Evolutionary conservation across 2,888 invertebrate genomes (phyloP), one percentile per base, ranked within the genome.

Genomic region (Odontocerum albicorne): DNA sequence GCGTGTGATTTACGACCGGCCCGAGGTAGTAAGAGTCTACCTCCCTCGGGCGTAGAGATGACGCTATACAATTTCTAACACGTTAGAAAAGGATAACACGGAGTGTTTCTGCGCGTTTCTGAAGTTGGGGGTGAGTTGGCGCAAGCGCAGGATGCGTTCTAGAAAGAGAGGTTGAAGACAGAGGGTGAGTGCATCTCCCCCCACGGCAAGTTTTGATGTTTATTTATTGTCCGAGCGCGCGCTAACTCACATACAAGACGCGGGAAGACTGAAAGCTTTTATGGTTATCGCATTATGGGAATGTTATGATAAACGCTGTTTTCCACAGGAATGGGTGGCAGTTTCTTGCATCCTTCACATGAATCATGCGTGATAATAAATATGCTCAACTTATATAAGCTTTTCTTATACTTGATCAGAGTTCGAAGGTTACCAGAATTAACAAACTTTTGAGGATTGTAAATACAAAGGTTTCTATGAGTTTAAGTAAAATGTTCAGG

Each of bases 1-100:
- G 51, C 44, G 56, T 47, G 59, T 77, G 77, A 77, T 77, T 78
- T 77, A 77, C 77, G 77, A 76, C 75, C 75, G 47, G 50, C 40
- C 45, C 44, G 59, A 54, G 54, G 49, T 47, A 35, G 19, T 19
- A 22, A 22, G 44, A 43, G 19, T 38, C 52, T 45, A 22, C 52
- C 45, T 45, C 52, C 52, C 52, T 52, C 45, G 8, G 27, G 38
- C 44, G 38, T 12, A 15, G 39, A 32, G 45, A 55, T 50, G 31
- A 19, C 33, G 38, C 31, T 44, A 52, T 38, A 31, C 38, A 12
- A 17, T 10, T 4, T n/a, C 7, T 12, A 8, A 13, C 31, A 20
- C 10, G 55, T 6, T 13, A 22, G 45, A 49, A 49, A 32, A 36
- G 49, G 27, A 45, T 20, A 21, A 20, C 20, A 36, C 16, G 33